These are phyloP conservation scores for Myotis yumanensis DNA, from an alignment of 2,113 vertebrate genomes.

Conservation along the genomic window DNA sequence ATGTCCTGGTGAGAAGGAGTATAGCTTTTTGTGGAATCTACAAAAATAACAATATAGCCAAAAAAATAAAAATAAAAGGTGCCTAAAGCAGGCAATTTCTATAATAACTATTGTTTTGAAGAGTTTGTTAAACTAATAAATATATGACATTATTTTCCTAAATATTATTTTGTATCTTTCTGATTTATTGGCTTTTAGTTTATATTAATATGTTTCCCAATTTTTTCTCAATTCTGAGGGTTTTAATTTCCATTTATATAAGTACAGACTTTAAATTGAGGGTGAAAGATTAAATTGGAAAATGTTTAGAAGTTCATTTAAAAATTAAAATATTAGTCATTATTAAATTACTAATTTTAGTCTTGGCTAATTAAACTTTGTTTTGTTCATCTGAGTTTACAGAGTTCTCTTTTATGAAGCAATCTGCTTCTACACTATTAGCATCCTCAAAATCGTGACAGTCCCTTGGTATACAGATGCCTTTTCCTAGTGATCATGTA, in stretches of 20 bases:
- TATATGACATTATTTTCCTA: background rate
- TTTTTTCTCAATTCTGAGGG: background rate
- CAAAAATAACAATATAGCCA: background rate
- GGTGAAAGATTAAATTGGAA: background rate
- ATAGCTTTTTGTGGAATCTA: background rate
- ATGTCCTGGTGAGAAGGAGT: background rate
- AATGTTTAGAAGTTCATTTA: background rate
- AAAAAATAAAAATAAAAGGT: slow-evolving; percentile 26
- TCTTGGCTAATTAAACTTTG: slow-evolving; percentile 18
- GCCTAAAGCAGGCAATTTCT: background rate
- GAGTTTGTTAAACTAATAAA: background rate
- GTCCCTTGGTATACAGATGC: background rate
- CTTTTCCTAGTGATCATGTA: background rate
- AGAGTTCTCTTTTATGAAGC: background rate
- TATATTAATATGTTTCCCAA: background rate
- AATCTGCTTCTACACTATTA: background rate
- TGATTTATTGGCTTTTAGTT: background rate
- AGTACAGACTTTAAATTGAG: background rate
- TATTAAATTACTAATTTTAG: background rate
- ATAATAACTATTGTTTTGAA: background rate
- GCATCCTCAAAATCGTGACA: background rate
- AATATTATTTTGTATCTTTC: background rate
- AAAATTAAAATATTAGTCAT: background rate
- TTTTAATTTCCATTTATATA: background rate
- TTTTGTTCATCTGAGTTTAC: slow-evolving; percentile 6